phyloP scores from a whole-genome alignment of 1,140 invertebrate genomes.

The Onthophagus taurus region DNA sequence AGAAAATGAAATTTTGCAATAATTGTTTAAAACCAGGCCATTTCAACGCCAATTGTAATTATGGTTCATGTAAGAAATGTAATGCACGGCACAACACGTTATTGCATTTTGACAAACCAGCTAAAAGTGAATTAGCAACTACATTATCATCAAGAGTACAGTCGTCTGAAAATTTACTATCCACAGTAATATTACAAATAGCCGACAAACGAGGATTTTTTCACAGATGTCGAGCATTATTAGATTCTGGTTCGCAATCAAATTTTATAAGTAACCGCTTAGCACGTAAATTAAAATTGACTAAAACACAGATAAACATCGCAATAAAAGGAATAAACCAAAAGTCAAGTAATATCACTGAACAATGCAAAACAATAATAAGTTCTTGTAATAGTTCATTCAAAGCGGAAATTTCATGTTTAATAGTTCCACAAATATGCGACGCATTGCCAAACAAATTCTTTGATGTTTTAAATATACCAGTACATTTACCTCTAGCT shows the following conservation, averaged over 20 bases:
- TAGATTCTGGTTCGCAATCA: no score
- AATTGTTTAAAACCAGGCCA: no score
- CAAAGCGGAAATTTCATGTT: conserved; percentile 1
- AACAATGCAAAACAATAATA: conserved; percentile 4
- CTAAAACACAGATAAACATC: not conserved
- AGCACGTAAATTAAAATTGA: not conserved
- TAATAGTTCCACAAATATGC: conserved; percentile 10
- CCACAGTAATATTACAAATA: conserved; percentile 7
- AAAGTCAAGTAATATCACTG: not conserved
- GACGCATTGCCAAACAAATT: not conserved
- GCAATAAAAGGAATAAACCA: not conserved
- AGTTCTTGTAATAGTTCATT: conserved; percentile 6
- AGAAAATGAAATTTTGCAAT: no score
- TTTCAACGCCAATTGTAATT: conserved; percentile 10
- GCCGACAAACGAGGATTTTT: not conserved
- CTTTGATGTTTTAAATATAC: conserved; percentile 12
- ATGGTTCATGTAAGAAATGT: conserved; percentile 14
- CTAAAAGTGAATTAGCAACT: not conserved
- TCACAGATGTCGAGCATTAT: not conserved
- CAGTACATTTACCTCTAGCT: conserved; percentile 15
- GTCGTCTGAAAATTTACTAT: no score
- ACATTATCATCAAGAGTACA: not conserved
- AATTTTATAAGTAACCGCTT: no score
- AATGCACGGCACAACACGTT: conserved; percentile 13
- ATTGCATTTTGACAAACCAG: conserved; percentile 12